Percentiles rank a stretch among this genome's conserved stretches.
Evolutionary conservation across 2,113 vertebrate species (phyloP).

Genomic region (Cricetomys ansorgei): DNA sequence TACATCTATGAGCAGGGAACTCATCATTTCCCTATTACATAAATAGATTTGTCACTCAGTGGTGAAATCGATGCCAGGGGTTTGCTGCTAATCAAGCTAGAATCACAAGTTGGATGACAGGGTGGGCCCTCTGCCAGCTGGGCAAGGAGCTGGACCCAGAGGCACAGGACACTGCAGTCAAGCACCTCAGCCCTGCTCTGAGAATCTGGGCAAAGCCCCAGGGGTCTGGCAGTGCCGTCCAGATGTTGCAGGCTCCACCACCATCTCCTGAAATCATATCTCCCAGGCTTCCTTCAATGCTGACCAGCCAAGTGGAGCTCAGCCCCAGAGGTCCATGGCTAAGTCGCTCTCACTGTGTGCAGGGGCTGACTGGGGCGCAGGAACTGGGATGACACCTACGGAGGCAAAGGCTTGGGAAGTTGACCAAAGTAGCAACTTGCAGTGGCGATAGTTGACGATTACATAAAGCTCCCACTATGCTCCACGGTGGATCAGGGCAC

Average conservation of each 20-base stretch:
- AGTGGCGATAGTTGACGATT: neutral
- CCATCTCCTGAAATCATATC: neutral
- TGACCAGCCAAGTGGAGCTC: neutral
- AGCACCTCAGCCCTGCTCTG: constrained; percentile 6
- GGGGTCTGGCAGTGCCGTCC: neutral
- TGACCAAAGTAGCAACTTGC: neutral
- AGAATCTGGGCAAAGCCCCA: neutral
- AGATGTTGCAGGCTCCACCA: constrained; percentile 4
- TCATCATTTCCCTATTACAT: constrained; percentile 75
- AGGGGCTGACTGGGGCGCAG: neutral
- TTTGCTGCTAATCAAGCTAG: constrained; percentile 66
- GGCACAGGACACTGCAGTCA: constrained; percentile 39
- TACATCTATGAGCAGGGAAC: constrained; percentile 2
- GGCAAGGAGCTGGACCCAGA: constrained; percentile 48
- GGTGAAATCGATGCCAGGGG: constrained; percentile 48
- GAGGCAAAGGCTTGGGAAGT: neutral
- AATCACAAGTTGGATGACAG: constrained; percentile 60
- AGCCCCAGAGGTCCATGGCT: neutral
- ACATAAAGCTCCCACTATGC: neutral
- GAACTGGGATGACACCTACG: neutral
- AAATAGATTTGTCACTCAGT: constrained; percentile 72
- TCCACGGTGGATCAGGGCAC: neutral
- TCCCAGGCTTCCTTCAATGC: constrained; percentile 19
- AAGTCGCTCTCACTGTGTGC: neutral
- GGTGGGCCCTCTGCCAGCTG: constrained; percentile 65